Conservation (phyloP, 2,113 vertebrate species). For the Myotis brandtii region DNA sequence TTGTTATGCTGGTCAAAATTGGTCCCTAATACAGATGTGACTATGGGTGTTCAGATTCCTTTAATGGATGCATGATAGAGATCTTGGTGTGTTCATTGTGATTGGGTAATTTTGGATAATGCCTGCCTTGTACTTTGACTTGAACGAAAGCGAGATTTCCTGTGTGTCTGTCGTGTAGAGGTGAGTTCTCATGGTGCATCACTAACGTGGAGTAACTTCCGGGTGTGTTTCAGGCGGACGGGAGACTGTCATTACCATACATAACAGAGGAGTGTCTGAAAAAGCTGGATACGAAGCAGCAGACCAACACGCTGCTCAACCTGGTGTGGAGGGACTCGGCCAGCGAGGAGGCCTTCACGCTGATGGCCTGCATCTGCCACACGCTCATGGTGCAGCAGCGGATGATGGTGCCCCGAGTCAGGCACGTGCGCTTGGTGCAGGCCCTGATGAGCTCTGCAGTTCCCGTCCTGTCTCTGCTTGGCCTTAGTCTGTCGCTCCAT, state of each 20-base stretch:
- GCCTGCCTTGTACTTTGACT: not conserved
- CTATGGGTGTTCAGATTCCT: not conserved
- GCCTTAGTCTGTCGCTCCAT: too few species aligned
- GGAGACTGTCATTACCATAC: constrained; percentile 92
- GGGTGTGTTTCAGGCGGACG: constrained; percentile 87
- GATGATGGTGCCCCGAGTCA: constrained; percentile 98
- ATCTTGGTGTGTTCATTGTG: not conserved
- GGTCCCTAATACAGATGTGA: too few species aligned
- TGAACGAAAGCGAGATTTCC: fast-evolving
- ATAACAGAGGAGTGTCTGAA: constrained; percentile 96
- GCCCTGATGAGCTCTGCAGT: too few species aligned
- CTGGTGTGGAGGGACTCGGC: constrained; percentile 98
- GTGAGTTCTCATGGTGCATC: fast-evolving
- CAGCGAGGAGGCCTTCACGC: constrained; percentile 94
- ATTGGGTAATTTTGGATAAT: not conserved
- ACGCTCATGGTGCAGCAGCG: constrained; percentile 98
- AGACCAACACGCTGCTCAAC: constrained; percentile 94
- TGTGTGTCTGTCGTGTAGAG: fast-evolving
- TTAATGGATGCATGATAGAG: too few species aligned
- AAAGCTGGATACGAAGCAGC: constrained; percentile 96
- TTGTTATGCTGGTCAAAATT: too few species aligned
- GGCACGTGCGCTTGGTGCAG: constrained; percentile 79
- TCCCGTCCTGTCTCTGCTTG: not conserved
- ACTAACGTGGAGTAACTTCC: fast-evolving
- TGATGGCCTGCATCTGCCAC: constrained; percentile 97